These are phyloP conservation scores for Mastomys coucha DNA, from an alignment of 2,113 vertebrate species.

Conservation along the genomic window DNA sequence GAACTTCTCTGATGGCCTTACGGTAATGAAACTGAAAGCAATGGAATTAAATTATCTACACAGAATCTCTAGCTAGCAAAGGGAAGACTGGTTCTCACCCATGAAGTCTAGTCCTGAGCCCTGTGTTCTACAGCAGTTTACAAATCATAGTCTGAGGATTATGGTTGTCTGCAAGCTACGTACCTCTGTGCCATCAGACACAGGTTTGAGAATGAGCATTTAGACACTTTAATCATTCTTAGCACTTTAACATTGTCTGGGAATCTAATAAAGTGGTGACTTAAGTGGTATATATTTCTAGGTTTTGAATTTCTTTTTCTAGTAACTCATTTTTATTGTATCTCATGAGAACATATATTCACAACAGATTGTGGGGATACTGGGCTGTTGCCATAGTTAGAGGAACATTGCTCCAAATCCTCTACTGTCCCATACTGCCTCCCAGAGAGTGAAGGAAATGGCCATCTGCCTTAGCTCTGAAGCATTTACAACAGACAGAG, in stretches of 20 bases:
- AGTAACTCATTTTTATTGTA: neutral
- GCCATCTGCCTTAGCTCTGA: neutral
- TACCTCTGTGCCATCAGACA: neutral
- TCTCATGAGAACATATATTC: neutral
- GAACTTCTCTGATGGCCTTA: neutral
- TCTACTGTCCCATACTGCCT: neutral
- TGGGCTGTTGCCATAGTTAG: neutral
- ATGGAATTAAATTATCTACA: neutral
- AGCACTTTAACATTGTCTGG: conserved; percentile 5
- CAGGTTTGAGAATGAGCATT: neutral
- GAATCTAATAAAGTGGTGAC: neutral
- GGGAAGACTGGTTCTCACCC: neutral
- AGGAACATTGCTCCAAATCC: neutral
- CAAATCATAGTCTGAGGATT: neutral
- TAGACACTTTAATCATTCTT: neutral
- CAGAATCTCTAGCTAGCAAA: neutral
- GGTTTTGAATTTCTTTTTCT: neutral
- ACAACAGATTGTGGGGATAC: neutral
- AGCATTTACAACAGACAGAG: neutral
- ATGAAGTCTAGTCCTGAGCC: neutral
- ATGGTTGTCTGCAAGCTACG: neutral
- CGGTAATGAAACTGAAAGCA: conserved; percentile 7
- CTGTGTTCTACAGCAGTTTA: neutral
- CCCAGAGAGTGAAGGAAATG: neutral
- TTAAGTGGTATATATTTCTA: neutral